Base-by-base conservation (phyloP, 2,797 vertebrate genomes). In the Heliangelus exortis region DNA sequence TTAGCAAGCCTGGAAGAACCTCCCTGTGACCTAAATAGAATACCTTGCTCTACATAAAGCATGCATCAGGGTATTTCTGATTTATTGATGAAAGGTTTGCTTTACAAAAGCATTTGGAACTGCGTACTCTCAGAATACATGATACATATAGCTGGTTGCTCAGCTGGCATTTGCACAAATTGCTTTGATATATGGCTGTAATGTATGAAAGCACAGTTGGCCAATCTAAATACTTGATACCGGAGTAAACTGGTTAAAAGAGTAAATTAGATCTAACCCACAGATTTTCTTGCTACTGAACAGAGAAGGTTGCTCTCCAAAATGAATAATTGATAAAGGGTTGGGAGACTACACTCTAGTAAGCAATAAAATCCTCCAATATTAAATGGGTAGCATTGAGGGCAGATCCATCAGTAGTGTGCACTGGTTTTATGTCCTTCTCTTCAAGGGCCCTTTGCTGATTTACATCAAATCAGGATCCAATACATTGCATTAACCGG, bases 41-140 rank as follows among this genome's bases (percentile, higher is more conserved):
- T 98, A 97, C 97, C 97, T 98, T 98, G 96, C 97, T 98, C 96
- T 98, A 97, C 97, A 97, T 98, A 98, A 98, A 97, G 97, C 97
- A 97, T 97, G 97, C 98, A 98, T 98, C 97, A 97, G 97, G 97
- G 96, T 98, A 97, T 98, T 98, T 98, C 97, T 98, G 98, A 98
- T 98, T 98, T 98, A 98, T 98, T 98, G 97, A 98, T 98, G 97
- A 98, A 98, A 98, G 97, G 96, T 98, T 98, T 98, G 97, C 97
- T 98, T 98, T 98, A 98, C 98, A 98, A 97, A 98, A 97, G 97
- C 97, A 96, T 97, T 96, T 97, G 97, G 97, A 98, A 96, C 97
- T 97, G 93, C 97, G 97, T 97, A 97, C 96, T 98, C 97, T 97
- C 97, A 97, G 96, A 98, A 97, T 97, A 97, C 97, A 97, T 97